A percentile compares a stretch with the other conserved stretches of the same genome.
These are phyloP conservation scores for Cyclophora albipunctata DNA, from an alignment of 2,888 invertebrate genomes.

Conservation along the genomic window DNA sequence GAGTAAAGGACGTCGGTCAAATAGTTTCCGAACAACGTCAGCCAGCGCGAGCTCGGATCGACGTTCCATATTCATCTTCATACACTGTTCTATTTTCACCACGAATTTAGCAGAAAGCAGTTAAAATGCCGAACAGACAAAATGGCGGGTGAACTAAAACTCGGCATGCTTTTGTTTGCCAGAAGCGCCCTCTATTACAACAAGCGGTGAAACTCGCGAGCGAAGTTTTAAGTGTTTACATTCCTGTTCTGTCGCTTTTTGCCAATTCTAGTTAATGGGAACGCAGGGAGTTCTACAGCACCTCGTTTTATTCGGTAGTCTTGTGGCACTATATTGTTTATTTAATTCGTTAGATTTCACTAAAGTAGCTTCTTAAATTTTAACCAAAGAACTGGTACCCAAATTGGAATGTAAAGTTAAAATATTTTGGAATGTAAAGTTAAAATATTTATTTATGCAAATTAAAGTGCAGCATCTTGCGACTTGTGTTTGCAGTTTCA, in stretches of 20 bases:
- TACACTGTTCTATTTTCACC: slow-evolving; percentile 47
- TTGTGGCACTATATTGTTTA: slow-evolving; percentile 52
- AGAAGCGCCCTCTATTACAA: slow-evolving; percentile 58
- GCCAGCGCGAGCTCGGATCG: slow-evolving; percentile 17
- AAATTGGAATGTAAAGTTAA: too few relatives aligned
- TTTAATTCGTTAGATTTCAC: slow-evolving; percentile 45
- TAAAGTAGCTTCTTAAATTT: slow-evolving; percentile 10
- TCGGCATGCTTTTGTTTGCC: slow-evolving; percentile 61
- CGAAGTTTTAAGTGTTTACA: slow-evolving; percentile 73
- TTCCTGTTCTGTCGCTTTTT: slow-evolving; percentile 70
- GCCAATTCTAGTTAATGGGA: slow-evolving; percentile 66
- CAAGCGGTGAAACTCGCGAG: slow-evolving; percentile 47
- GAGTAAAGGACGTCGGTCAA: too few relatives aligned
- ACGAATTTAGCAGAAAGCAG: slow-evolving; percentile 45
- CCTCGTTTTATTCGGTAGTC: slow-evolving; percentile 57
- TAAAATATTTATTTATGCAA: too few relatives aligned
- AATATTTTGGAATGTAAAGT: too few relatives aligned
- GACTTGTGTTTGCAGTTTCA: too few relatives aligned
- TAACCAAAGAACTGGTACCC: too few relatives aligned
- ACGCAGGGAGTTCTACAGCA: slow-evolving; percentile 53
- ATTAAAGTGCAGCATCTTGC: too few relatives aligned
- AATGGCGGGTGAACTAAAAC: slow-evolving; percentile 56
- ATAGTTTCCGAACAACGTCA: too few relatives aligned
- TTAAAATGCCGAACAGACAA: slow-evolving; percentile 56
- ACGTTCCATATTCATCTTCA: slow-evolving; percentile 64